phyloP scores from a whole-genome alignment of 2,797 vertebrate species.

The Natrix natrix region DNA sequence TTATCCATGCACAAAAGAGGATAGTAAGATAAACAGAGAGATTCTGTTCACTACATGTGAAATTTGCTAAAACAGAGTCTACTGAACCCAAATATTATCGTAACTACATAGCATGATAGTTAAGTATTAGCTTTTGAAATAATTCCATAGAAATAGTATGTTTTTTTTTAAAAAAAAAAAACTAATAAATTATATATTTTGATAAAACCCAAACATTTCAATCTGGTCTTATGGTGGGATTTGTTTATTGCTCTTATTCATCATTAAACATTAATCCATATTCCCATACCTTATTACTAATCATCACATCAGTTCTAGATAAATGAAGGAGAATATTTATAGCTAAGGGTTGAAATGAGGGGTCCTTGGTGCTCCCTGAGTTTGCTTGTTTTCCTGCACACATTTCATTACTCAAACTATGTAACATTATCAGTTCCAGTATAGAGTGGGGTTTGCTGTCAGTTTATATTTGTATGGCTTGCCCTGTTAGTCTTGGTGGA shows the following conservation, averaged over 20 bases:
- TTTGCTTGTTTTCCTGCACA: not conserved
- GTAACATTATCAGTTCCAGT: not conserved
- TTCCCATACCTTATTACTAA: not conserved
- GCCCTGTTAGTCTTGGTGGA: not conserved
- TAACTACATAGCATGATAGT: not conserved
- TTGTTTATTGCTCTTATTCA: not conserved
- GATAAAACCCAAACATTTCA: not conserved
- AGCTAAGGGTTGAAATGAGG: not conserved
- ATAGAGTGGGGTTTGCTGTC: not conserved
- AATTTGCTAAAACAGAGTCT: not conserved
- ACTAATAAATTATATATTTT: not conserved
- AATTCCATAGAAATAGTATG: not conserved
- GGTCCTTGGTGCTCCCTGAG: not conserved
- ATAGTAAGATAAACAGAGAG: not conserved
- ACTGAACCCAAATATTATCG: not conserved
- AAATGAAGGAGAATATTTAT: not conserved
- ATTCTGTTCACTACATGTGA: not conserved
- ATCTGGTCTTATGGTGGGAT: not conserved
- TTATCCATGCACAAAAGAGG: not conserved
- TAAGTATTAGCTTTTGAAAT: not conserved
- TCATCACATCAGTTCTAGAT: not conserved
- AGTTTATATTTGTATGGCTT: not conserved
- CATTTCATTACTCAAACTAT: not conserved
- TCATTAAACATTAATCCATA: not conserved
- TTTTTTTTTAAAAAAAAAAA: not conserved